Base-by-base conservation (phyloP, 2,888 invertebrate genomes). In the Automeris io region DNA sequence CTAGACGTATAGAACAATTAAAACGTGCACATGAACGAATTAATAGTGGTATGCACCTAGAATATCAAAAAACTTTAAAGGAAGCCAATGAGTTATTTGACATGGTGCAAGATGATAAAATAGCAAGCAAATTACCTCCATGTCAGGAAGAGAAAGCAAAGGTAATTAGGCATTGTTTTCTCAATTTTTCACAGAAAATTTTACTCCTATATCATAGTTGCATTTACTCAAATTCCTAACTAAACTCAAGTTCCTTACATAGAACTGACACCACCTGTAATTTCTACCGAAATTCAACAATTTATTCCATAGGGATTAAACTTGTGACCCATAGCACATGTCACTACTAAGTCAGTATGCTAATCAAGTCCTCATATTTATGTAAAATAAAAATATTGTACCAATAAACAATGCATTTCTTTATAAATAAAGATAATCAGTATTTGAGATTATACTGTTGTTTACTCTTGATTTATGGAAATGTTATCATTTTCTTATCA, bases 101-200 rank as follows among this genome's bases (percentile, higher is more conserved):
- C 34, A 19, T 61, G 46, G 70, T 70, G 29, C 63, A 79, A 43
- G 54, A 56, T 48, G 75, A 85, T 44, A 80, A 78, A 68, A 45
- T 73, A 41, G 62, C 54, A 9, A 71, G 53, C 40, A 85, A 82
- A 49, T 43, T 80, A 40, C 72, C 81, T 38, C 86, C 86, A 37
- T 86, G 86, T 51, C 80, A 86, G 49, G 78, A 77, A 22, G 85
- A 86, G 42, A 86, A 85, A 56, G 71, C 76, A 29, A 85, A 85
- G 78, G 86, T 82, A 61, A 42, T 12, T 41, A 11, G n/a, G 19
- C 29, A 29, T 7, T 2, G 25, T 25, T 36, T 32, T 37, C 23
- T 41, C 12, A 38, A 33, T 39, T 9, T 18, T 32, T 18, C 18
- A 31, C 5, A 9, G 11, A 2, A 12, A 25, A 26, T 11, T 12